Conservation (phyloP, 2,888 invertebrate genomes). For the Chymomyza caudatula region DNA sequence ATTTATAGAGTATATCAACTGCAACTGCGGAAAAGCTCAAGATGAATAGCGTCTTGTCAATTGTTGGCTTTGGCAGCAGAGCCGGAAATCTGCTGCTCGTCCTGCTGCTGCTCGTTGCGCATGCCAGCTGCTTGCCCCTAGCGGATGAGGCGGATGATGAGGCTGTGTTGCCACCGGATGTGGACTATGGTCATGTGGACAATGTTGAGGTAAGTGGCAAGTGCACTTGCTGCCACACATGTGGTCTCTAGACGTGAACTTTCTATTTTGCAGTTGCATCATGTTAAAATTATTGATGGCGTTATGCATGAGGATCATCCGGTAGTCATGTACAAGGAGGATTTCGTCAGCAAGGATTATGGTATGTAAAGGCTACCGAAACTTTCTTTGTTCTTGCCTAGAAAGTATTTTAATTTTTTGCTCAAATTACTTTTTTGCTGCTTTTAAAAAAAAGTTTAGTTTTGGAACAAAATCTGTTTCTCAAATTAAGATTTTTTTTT, state of each 20-base stretch:
- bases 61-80: constrained; percentile 35
- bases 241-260: not conserved
- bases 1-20: not conserved
- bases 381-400: too few relatives aligned
- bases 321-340: constrained; percentile 75
- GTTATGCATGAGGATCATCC: constrained; percentile 70
- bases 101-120: constrained; percentile 36
- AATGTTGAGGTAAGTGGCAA: constrained; percentile 68
- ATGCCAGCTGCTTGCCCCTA: constrained; percentile 25
- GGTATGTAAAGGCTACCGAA: constrained; percentile 45
- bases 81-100: constrained; percentile 48
- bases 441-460: too few relatives aligned
- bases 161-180: constrained; percentile 36
- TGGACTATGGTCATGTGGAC: constrained; percentile 54
- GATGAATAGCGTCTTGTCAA: constrained; percentile 45
- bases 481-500: too few relatives aligned
- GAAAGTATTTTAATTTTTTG: too few relatives aligned
- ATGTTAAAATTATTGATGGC: constrained; percentile 59
- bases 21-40: constrained; percentile 27
- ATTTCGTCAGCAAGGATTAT: constrained; percentile 75
- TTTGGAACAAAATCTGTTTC: too few relatives aligned
- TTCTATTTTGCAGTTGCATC: constrained; percentile 56
- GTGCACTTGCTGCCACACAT: too few relatives aligned
- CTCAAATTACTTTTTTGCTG: too few relatives aligned
- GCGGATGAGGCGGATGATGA: constrained; percentile 37